Evolutionary conservation across 2,797 vertebrate species (phyloP).

Genomic region (Anguilla marmorata): DNA sequence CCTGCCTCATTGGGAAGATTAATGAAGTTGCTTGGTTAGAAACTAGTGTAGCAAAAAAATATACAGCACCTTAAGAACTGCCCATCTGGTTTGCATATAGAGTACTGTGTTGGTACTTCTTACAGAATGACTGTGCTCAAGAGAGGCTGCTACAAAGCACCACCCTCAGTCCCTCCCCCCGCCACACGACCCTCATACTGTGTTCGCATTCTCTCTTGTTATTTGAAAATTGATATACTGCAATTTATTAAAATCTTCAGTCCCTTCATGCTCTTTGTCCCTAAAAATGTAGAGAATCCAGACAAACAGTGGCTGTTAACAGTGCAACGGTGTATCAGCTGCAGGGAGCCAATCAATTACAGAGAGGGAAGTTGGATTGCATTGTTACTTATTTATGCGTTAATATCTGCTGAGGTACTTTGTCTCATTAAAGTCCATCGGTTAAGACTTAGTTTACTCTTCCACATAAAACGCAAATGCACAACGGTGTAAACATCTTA

Average conservation of each 20-base stretch:
- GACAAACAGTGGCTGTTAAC: conserved; percentile 1
- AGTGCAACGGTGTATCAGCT: conserved; percentile 12
- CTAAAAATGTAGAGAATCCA: neutral
- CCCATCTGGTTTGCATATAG: neutral
- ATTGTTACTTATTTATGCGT: conserved; percentile 49
- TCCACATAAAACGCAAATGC: conserved; percentile 14
- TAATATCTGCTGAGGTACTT: conserved; percentile 32
- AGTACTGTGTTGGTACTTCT: neutral
- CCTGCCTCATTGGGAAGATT: neutral
- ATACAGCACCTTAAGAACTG: neutral
- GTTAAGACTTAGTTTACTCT: conserved; percentile 34
- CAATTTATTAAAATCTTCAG: neutral
- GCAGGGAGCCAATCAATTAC: conserved; percentile 28
- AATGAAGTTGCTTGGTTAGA: neutral
- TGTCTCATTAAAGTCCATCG: conserved; percentile 41
- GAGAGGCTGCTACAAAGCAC: too few species aligned
- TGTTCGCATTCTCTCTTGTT: neutral
- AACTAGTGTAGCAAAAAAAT: neutral
- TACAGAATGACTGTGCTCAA: neutral
- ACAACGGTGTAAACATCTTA: conserved; percentile 28
- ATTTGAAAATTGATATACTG: neutral
- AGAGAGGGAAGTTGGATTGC: conserved; percentile 32
- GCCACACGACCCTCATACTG: neutral
- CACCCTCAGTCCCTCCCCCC: neutral
- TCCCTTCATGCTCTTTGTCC: neutral